Conservation (phyloP, 2,888 invertebrate species). For the Tricholauxania praeusta region DNA sequence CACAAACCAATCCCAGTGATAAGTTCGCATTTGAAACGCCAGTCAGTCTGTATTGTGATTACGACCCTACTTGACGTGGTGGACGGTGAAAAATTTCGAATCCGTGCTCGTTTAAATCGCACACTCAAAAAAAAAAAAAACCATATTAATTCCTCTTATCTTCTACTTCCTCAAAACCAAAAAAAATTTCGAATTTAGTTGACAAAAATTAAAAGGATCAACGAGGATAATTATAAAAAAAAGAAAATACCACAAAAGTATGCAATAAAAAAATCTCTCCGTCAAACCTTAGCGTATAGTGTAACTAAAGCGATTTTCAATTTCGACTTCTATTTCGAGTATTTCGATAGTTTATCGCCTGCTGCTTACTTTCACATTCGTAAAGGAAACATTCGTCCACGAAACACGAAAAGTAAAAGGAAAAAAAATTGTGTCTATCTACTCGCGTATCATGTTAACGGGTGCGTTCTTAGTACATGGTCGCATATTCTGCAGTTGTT, state of each 20-base stretch:
- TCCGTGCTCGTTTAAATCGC: conserved; percentile 41
- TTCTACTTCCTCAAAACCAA: conserved; percentile 3
- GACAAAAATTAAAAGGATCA: conserved; percentile 19
- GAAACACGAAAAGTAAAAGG: conserved; percentile 37
- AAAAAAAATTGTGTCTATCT: conserved; percentile 49
- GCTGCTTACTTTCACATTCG: conserved; percentile 15
- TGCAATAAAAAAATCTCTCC: conserved; percentile 15
- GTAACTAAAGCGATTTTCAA: no score
- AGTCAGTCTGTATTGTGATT: conserved; percentile 65
- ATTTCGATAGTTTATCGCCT: background rate
- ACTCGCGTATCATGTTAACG: conserved; percentile 49
- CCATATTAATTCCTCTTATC: background rate
- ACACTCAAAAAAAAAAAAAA: conserved; percentile 2
- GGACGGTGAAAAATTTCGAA: conserved; percentile 52
- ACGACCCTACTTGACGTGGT: conserved; percentile 64
- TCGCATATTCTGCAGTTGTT: no score
- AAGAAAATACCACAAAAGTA: background rate
- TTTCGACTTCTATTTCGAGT: no score
- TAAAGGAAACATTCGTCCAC: conserved; percentile 26
- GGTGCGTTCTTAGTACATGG: conserved; percentile 39
- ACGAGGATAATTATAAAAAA: background rate
- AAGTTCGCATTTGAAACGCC: conserved; percentile 31
- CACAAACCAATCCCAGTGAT: conserved; percentile 33
- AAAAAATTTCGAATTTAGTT: conserved; percentile 32
- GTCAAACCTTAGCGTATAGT: background rate